Base-by-base conservation (phyloP, 2,888 invertebrate genomes). In the Steromphala cineraria region DNA sequence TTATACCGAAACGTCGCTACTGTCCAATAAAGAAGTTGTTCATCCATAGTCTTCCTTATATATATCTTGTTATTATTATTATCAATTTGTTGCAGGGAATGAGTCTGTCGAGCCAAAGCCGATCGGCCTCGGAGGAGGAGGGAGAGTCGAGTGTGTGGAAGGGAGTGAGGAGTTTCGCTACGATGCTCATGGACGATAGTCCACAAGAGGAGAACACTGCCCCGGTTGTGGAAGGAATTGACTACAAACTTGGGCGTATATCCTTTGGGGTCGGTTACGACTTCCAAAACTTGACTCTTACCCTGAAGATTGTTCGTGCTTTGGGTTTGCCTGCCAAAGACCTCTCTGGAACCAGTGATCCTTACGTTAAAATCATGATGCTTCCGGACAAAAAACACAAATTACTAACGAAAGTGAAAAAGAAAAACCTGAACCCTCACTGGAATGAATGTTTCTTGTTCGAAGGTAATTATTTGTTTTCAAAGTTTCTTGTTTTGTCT, bases 401-500 rank as follows among this genome's bases (percentile, higher is more conserved):
- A 88, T 88, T 93, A 79, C 88, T 91, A 80, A 93, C 93, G 53
- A 93, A 93, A 87, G 92, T 93, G 81, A 93, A 93, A 86, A 91
- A 92, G 85, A 89, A 89, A 85, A 93, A 92, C 83, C 88, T 93
- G 80, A 93, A 93, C 85, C 93, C 93, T 5, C 86, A 91, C 53
- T 93, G 93, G 93, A 93, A 93, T 87, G 93, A 93, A 85, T 91
- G 92, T 78, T 93, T 93, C 87, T 89, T 92, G 36, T 93, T 93
- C 89, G 93, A 93, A 92, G 97, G 94, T 97, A 96, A 94, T 89
- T 31, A 28, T 31, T 15, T n/a, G 31, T 36, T 28, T 17, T 67
- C 21, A 3, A 36, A 24, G n/a, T 8, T 67, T 28, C 19, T 10
- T 67, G 67, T 21, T 21, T 67, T 67, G 21, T 28, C 4, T 24